A percentile compares a stretch with the other conserved stretches of the same genome.
These are phyloP conservation scores for Lepidocolaptes lacrymiger DNA, from an alignment of 2,797 vertebrate genomes.

Conservation along the genomic window DNA sequence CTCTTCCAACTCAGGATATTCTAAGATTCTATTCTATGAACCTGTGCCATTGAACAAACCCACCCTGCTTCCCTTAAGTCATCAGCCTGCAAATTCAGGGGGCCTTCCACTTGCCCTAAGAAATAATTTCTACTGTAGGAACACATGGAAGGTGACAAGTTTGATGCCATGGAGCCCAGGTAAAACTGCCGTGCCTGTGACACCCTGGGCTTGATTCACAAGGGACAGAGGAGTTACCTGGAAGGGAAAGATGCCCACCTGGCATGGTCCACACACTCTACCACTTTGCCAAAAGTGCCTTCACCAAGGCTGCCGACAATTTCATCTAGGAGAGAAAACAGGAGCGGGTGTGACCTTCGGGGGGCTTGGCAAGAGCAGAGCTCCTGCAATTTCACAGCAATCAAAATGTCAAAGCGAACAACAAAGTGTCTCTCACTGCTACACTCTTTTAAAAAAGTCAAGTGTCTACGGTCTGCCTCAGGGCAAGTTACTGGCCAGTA, in stretches of 20 bases:
- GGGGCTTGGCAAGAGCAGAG: neutral
- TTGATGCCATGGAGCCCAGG: fast-evolving
- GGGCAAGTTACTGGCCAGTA: conserved; percentile 74
- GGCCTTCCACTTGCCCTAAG: neutral
- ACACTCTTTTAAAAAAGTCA: conserved; percentile 72
- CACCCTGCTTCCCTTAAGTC: neutral
- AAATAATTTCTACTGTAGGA: neutral
- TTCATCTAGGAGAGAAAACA: conserved; percentile 84
- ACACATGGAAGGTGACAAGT: neutral
- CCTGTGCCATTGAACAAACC: neutral
- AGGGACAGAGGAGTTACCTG: fast-evolving
- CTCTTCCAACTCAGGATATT: neutral
- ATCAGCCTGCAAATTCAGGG: neutral
- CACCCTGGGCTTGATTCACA: fast-evolving
- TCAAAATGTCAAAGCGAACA: conserved; percentile 61
- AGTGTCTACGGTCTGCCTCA: conserved; percentile 74
- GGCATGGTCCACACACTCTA: conserved; percentile 83
- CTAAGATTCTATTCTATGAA: fast-evolving
- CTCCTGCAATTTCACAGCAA: conserved; percentile 76
- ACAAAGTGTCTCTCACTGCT: conserved; percentile 65
- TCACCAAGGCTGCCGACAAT: conserved; percentile 82
- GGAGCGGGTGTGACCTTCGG: neutral
- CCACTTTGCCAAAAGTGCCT: conserved; percentile 84
- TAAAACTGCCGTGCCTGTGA: fast-evolving
- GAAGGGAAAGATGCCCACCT: conserved; percentile 62